phyloP scores from a whole-genome alignment of 1,140 invertebrate genomes.

The Hyposmocoma kahamanoa region DNA sequence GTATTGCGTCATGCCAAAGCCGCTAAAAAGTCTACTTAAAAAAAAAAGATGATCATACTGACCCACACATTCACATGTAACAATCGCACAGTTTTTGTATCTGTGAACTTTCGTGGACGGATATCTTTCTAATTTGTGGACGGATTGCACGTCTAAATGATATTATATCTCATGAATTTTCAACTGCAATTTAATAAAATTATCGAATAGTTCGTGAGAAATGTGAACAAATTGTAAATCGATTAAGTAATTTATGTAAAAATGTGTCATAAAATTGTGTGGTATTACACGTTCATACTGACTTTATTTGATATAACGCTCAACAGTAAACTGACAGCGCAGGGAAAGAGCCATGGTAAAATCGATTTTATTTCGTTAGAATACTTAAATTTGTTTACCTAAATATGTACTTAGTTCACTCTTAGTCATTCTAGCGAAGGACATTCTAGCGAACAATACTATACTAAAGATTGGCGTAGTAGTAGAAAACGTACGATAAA shows the following conservation, averaged over 20 bases:
- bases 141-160: too few species aligned
- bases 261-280: slow-evolving; percentile 61
- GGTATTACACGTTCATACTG: slow-evolving; percentile 62
- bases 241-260: slow-evolving; percentile 31
- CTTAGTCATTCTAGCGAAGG: background rate
- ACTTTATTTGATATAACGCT: slow-evolving; percentile 60
- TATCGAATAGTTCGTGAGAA: slow-evolving; percentile 33
- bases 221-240: slow-evolving; percentile 50
- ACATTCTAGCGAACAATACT: too few species aligned
- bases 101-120: too few species aligned
- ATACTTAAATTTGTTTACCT: background rate
- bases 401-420: background rate
- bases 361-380: slow-evolving; percentile 40
- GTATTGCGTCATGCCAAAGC: too few species aligned
- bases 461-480: too few species aligned
- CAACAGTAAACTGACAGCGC: slow-evolving; percentile 59
- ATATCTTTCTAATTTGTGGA: too few species aligned
- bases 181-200: slow-evolving; percentile 29
- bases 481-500: too few species aligned
- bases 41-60: too few species aligned
- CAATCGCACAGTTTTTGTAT: too few species aligned
- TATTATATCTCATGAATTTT: too few species aligned
- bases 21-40: too few species aligned
- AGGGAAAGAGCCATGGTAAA: slow-evolving; percentile 69
- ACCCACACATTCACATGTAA: too few species aligned